phyloP scores from a whole-genome alignment of 1,140 invertebrate species.

The Aphelenchoides fujianensis region DNA sequence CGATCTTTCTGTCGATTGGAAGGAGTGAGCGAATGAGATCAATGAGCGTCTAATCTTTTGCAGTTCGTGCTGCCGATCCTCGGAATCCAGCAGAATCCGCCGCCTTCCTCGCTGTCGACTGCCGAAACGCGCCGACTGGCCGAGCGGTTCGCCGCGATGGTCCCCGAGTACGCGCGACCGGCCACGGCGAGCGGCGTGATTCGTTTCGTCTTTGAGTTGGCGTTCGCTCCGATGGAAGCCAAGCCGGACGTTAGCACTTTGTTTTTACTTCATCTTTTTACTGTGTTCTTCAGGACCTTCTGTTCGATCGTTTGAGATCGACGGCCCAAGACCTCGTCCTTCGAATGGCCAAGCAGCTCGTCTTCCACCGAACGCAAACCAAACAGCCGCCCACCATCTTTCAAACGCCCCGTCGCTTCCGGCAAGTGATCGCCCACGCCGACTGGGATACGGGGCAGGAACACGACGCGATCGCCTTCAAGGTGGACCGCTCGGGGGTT shows the following conservation, averaged over 20 bases:
- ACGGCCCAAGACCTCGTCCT: conserved; percentile 45
- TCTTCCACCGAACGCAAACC: conserved; percentile 79
- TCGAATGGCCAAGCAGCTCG: conserved; percentile 69
- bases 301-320: conserved; percentile 14
- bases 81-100: neutral
- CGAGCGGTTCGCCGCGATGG: neutral
- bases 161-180: neutral
- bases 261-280: neutral
- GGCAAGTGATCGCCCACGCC: conserved; percentile 78
- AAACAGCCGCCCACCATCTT: conserved; percentile 29
- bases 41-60: neutral
- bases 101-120: neutral
- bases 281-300: conserved; percentile 31
- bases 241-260: conserved; percentile 1
- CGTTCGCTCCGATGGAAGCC: conserved; percentile 57
- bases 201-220: conserved; percentile 51
- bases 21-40: conserved; percentile 20
- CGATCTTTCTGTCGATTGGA: conserved; percentile 32
- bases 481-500: conserved; percentile 82
- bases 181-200: conserved; percentile 21
- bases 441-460: conserved; percentile 96
- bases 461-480: conserved; percentile 90
- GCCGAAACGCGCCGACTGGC: conserved; percentile 16
- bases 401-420: conserved; percentile 70
- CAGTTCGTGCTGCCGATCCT: conserved; percentile 29